phyloP scores from a whole-genome alignment of 2,113 vertebrate genomes.

The Amblyopsis rosae region DNA sequence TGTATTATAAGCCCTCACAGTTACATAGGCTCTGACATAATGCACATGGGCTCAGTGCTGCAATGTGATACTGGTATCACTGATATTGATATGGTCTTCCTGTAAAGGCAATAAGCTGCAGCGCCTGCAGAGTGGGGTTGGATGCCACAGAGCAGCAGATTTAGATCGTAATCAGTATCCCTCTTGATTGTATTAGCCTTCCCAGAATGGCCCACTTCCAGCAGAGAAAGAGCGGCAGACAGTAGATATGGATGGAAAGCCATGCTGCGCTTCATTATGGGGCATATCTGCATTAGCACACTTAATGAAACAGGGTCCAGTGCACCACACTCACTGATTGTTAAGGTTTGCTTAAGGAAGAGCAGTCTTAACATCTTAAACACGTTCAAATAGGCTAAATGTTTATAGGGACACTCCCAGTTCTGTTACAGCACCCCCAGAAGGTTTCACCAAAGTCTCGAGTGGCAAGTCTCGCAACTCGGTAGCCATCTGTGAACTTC shows the following conservation, averaged over 20 bases:
- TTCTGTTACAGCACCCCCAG: no score
- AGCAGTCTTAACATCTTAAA: not conserved
- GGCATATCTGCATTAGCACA: not conserved
- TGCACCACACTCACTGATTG: not conserved
- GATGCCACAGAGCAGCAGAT: constrained; percentile 25
- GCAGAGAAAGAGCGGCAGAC: not conserved
- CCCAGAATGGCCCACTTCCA: constrained; percentile 10
- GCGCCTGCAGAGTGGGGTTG: constrained; percentile 13
- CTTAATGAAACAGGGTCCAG: not conserved
- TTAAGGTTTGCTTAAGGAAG: constrained; percentile 11
- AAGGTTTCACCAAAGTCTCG: no score
- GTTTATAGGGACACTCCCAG: not conserved
- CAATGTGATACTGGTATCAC: constrained; percentile 21
- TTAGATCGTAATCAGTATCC: constrained; percentile 29
- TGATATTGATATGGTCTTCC: constrained; percentile 22
- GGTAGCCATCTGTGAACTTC: no score
- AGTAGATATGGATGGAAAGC: not conserved
- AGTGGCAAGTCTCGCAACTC: no score
- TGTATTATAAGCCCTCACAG: not conserved
- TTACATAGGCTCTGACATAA: not conserved
- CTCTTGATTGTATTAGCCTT: constrained; percentile 22
- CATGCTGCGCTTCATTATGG: not conserved
- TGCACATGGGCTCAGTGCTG: constrained; percentile 1
- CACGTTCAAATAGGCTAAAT: no score
- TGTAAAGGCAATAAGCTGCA: constrained; percentile 37